A percentile compares a stretch with the other conserved stretches of the same genome.
Conservation (phyloP, 2,113 vertebrate species). For the Pelmatolapia mariae region DNA sequence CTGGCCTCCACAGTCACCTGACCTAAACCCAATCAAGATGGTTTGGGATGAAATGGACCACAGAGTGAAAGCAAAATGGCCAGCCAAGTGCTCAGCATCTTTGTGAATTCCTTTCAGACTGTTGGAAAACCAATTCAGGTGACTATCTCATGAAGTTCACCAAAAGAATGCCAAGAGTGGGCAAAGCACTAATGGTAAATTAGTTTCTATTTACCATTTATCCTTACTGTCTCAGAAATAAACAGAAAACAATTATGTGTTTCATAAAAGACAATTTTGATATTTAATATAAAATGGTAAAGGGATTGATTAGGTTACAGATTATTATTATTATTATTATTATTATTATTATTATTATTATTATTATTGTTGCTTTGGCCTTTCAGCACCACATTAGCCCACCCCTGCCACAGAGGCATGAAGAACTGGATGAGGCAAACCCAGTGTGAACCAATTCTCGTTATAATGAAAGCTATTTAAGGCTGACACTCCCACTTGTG, state of each 20-base stretch:
- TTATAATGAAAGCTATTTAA: slow-evolving; percentile 62
- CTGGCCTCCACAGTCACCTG: not conserved
- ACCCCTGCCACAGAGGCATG: not conserved
- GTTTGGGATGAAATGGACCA: not conserved
- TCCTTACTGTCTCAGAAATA: not conserved
- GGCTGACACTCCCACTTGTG: slow-evolving; percentile 56
- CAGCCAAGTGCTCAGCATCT: not conserved
- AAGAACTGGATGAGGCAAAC: not conserved
- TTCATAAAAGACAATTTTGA: not conserved
- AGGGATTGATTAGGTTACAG: not conserved
- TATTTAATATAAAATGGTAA: not conserved
- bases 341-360: not conserved
- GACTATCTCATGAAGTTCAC: not conserved
- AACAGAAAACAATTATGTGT: not conserved
- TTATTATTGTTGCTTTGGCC: not conserved
- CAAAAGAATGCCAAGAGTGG: not conserved
- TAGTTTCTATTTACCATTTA: not conserved
- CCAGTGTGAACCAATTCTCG: slow-evolving; percentile 23
- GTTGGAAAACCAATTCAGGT: not conserved
- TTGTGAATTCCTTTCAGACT: not conserved
- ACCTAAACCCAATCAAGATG: not conserved
- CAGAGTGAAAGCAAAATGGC: not conserved
- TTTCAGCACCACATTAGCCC: not conserved
- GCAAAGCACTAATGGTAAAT: not conserved
- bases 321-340: too few species aligned